Evolutionary conservation across 1,140 invertebrate genomes (phyloP), one percentile per base, ranked within the genome.

Genomic region (Aphaenogaster rudis): DNA sequence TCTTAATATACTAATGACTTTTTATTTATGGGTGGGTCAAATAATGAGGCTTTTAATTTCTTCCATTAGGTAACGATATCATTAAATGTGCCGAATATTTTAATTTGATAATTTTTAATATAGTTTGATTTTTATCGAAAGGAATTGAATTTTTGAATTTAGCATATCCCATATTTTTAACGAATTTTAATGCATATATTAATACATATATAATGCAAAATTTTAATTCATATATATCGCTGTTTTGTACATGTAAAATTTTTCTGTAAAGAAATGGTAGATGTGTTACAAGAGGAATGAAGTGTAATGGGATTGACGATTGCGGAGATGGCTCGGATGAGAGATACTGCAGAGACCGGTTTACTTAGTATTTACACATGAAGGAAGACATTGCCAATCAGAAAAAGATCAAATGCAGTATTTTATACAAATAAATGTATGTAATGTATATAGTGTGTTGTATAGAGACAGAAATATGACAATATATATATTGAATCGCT

Each of bases 261-360:
- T 69, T 69, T 69, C 54, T 81, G 63, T 72, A 33, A 87, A 95
- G 94, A 57, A 97, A 97, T 90, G 95, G 95, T 50, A 95, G 97
- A 71, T 97, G 97, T 93, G 96, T 97, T 61, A 90, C 95, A 17
- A 95, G 95, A 82, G 79, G 91, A 21, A 91, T 93, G 48, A 95
- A 96, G 89, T 98, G 97, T 94, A 97, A 98, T 95, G 97, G 97
- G 57, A 91, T 95, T 13, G 96, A 97, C 89, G 96, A 98, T 91
- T 98, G 97, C 93, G 96, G 95, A 4, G 97, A 98, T 92, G 95
- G 96, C 86, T 96, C 95, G 28, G 97, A 98, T 93, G 97, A 98
- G 94, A 94, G 94, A 89, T 96, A 96, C 74, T 97, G 97, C 91
- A 93, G 95, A 84, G 90, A 96, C 86, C 88, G 92, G 86, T 89